A percentile compares a stretch with the other conserved stretches of the same genome.
These are phyloP conservation scores for Ochropleura leucogaster DNA, from an alignment of 2,888 invertebrate species.

Conservation along the genomic window DNA sequence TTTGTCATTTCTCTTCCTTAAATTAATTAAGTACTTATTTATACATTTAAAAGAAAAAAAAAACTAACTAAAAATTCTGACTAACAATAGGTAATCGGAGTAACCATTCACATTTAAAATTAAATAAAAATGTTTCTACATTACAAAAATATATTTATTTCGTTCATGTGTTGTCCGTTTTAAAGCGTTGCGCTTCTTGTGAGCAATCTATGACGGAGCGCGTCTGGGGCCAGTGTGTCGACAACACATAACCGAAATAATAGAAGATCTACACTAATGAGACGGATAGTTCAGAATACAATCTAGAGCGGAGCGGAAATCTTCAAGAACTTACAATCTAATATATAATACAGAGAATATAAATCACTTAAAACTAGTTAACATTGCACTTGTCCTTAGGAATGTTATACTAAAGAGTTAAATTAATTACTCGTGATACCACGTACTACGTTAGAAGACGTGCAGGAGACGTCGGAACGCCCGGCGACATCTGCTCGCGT, in stretches of 20 bases:
- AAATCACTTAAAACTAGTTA: constrained; percentile 90
- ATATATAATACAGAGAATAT: constrained; percentile 85
- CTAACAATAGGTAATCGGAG: constrained; percentile 89
- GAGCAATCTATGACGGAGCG: constrained; percentile 1
- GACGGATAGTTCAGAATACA: constrained; percentile 62
- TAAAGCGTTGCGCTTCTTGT: constrained; percentile 4
- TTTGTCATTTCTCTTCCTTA: constrained; percentile 83
- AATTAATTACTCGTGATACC: constrained; percentile 75
- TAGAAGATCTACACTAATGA: constrained; percentile 61
- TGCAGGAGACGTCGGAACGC: constrained; percentile 34
- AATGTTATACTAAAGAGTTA: constrained; percentile 87
- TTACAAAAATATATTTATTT: constrained; percentile 62
- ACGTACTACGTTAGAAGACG: constrained; percentile 61
- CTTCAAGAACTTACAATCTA: constrained; percentile 74
- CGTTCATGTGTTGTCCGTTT: constrained; percentile 63
- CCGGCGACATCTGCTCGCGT: constrained; percentile 20
- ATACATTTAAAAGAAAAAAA: constrained; percentile 74
- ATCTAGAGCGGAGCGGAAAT: constrained; percentile 63
- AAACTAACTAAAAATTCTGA: constrained; percentile 82
- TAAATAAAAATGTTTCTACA: constrained; percentile 65
- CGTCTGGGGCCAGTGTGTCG: constrained; percentile 19
- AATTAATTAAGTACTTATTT: constrained; percentile 78
- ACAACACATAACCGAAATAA: constrained; percentile 68
- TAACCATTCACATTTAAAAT: constrained; percentile 79
- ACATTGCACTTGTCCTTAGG: constrained; percentile 91